Base-by-base conservation (phyloP, 2,113 vertebrate species). In the Aegithalos caudatus region DNA sequence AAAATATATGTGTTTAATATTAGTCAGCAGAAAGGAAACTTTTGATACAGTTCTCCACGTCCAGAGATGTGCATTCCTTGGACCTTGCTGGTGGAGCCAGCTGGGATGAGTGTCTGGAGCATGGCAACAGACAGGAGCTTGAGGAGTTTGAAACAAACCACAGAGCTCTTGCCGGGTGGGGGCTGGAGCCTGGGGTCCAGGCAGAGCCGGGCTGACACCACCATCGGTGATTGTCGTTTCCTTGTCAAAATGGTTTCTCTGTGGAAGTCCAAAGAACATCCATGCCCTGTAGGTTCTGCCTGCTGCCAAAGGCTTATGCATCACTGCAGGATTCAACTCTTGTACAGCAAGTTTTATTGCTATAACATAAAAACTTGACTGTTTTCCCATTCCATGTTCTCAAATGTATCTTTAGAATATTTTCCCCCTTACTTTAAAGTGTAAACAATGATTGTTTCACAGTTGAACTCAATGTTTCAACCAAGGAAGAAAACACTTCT, bases 41-140 rank as follows among this genome's bases (percentile, higher is more conserved):
- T 87, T 65, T 37, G 3, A 38, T 54, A n/a, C 12, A 27, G 67
- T 53, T 54, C 33, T 54, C 17, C 31, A 2, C 14, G 24, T 17
- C n/a, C 51, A 45, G 77, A 74, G 65, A 70, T 67, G 71, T 47
- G n/a, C 20, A 16, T 15, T 65, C 19, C 9, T 40, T 57, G 27
- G 60, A 38, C 28, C 8, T 14, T 42, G 72, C 3, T 21, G 42
- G 67, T 48, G 56, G 80, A 86, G 50, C 45, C 31, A 57, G 72
- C 29, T 42, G 54, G 53, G 70, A 42, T 17, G 48, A 56, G 56
- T 0, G 0, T 20, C 62, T 60, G 37, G 45, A 57, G 31, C 47
- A 16, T 0, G 0, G n/a, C 8, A 20, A 40, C 12, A 7, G 10
- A 40, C 12, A 7, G 10, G 7, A 40, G 50, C 40, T 18, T 22